Conservation (phyloP, 2,888 invertebrate species). For the Macaria liturata region DNA sequence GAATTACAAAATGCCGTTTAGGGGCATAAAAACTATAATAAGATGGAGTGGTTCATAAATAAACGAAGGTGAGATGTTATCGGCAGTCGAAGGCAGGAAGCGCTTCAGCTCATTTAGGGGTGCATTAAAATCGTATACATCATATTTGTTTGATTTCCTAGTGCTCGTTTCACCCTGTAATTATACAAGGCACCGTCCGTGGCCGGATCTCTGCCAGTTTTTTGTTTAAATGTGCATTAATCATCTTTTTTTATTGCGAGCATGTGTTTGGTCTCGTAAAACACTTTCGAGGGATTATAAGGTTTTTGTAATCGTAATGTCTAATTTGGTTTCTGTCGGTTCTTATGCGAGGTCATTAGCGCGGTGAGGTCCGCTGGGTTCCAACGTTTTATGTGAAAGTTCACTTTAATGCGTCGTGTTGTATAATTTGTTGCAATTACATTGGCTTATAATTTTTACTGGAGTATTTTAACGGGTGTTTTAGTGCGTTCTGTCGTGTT, state of each 20-base stretch:
- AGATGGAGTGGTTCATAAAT: slow-evolving; percentile 71
- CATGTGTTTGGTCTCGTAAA: slow-evolving; percentile 79
- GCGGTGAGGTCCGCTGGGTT: slow-evolving; percentile 52
- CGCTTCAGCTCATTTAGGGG: slow-evolving; percentile 82
- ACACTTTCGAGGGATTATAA: slow-evolving; percentile 71
- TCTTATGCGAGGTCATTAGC: slow-evolving; percentile 74
- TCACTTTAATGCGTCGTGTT: slow-evolving; percentile 50
- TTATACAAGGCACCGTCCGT: slow-evolving; percentile 80
- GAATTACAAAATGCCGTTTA: slow-evolving; percentile 71
- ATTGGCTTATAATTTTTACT: neutral
- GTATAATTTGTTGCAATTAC: slow-evolving; percentile 47
- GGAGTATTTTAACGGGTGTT: too few relatives aligned
- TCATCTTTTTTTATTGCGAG: slow-evolving; percentile 79
- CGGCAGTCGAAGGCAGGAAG: slow-evolving; percentile 73
- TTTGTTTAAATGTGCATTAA: slow-evolving; percentile 75
- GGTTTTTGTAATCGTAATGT: slow-evolving; percentile 72
- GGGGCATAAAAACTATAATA: slow-evolving; percentile 41
- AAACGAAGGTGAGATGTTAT: slow-evolving; percentile 75
- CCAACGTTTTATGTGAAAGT: slow-evolving; percentile 55
- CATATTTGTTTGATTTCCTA: slow-evolving; percentile 85
- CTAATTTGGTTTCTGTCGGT: slow-evolving; percentile 73
- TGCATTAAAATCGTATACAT: slow-evolving; percentile 84
- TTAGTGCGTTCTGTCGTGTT: too few relatives aligned
- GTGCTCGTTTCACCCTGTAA: slow-evolving; percentile 81
- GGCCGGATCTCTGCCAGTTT: slow-evolving; percentile 74